A percentile compares a stretch with the other conserved stretches of the same genome.
Evolutionary conservation across 2,113 vertebrate species (phyloP).

Genomic region (Benitochromis conjunctus): DNA sequence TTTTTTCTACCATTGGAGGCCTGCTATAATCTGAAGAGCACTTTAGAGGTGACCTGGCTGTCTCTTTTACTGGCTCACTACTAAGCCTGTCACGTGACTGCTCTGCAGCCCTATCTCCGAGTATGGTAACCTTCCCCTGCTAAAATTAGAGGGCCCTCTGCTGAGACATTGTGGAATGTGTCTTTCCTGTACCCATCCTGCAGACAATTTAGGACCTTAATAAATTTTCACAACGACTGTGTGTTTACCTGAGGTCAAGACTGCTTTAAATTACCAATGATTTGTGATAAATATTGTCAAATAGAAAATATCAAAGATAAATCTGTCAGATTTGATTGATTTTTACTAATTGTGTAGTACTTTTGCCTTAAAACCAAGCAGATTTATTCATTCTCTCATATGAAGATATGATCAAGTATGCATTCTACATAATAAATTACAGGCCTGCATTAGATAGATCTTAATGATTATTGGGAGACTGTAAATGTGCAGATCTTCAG

Average conservation of each 20-base stretch:
- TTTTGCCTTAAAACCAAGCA: not conserved
- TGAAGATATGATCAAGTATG: not conserved
- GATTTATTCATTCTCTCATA: not conserved
- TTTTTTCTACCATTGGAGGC: not conserved
- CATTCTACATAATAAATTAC: not conserved
- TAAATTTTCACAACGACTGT: not conserved
- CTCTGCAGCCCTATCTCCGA: constrained; percentile 41
- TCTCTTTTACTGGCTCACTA: constrained; percentile 12
- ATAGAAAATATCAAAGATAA: not conserved
- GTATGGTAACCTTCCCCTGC: constrained; percentile 50
- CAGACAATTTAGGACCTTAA: not conserved
- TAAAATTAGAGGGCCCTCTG: constrained; percentile 64
- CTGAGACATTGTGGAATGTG: constrained; percentile 28
- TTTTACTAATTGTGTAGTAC: not conserved
- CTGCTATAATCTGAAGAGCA: not conserved
- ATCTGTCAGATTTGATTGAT: not conserved
- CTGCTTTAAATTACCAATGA: not conserved
- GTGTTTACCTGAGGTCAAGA: not conserved
- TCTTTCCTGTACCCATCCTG: not conserved
- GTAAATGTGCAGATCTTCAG: not conserved
- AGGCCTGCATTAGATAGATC: not conserved
- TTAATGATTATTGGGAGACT: not conserved
- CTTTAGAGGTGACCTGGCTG: constrained; percentile 52
- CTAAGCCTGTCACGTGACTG: constrained; percentile 37
- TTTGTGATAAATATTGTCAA: not conserved